Conservation (phyloP, 2,113 vertebrate species). For the Clarias gariepinus region DNA sequence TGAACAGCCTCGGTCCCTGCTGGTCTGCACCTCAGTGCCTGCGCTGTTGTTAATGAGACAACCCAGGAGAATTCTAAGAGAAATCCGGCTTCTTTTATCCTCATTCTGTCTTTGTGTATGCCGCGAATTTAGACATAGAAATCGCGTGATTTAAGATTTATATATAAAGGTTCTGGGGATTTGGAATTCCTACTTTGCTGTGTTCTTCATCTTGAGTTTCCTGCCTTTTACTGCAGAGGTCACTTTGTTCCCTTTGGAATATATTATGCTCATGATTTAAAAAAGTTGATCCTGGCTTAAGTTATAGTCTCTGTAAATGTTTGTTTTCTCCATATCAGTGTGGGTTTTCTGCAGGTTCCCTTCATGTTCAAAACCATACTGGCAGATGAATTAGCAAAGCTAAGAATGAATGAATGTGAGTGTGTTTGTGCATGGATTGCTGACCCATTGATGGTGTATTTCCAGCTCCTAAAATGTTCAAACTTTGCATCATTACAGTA, state of each 20-base stretch:
- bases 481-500: not conserved
- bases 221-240: not conserved
- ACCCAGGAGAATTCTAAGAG: slow-evolving; percentile 41
- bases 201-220: not conserved
- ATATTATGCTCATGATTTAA: not conserved
- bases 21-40: slow-evolving; percentile 21
- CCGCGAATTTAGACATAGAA: not conserved
- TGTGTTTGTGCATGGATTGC: not conserved
- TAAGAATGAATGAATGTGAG: not conserved
- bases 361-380: not conserved
- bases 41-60: slow-evolving; percentile 46
- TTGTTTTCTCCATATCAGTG: not conserved
- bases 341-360: not conserved
- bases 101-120: slow-evolving; percentile 22
- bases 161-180: not conserved
- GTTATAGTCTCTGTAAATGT: not conserved
- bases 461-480: not conserved
- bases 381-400: not conserved
- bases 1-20: slow-evolving; percentile 16
- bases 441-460: not conserved
- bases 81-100: slow-evolving; percentile 6
- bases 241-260: not conserved
- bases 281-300: not conserved
- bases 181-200: not conserved
- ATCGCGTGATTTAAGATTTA: not conserved